Conservation (phyloP, 1,140 invertebrate genomes). For the Atta texana region DNA sequence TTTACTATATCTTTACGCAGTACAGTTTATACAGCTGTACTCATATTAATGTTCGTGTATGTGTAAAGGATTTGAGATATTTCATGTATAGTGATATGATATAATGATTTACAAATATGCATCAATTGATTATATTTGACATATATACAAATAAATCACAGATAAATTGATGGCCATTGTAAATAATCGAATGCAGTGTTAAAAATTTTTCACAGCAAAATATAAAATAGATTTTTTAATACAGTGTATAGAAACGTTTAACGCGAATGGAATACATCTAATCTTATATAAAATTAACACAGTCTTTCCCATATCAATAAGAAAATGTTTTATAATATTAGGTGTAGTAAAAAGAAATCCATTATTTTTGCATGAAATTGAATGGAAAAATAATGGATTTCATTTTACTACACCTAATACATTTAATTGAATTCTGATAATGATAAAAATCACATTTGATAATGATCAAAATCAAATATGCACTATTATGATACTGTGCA, state of each 20-base stretch:
- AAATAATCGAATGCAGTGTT: not conserved
- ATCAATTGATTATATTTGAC: not conserved
- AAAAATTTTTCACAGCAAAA: not conserved
- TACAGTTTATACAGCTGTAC: not conserved
- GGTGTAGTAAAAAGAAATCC: too few species aligned
- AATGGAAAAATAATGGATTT: too few species aligned
- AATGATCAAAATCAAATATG: conserved; percentile 3
- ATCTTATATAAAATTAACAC: conserved; percentile 7
- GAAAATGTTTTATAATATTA: not conserved
- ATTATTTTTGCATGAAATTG: too few species aligned
- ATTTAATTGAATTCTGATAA: conserved; percentile 26
- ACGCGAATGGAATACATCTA: not conserved
- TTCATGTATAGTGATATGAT: too few species aligned
- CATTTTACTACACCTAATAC: not conserved
- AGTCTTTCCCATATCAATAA: not conserved
- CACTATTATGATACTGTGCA: conserved; percentile 47
- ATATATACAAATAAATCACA: conserved; percentile 1
- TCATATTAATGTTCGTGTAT: conserved; percentile 1
- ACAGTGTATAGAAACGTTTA: conserved; percentile 37
- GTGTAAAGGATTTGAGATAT: not conserved
- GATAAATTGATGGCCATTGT: conserved; percentile 3
- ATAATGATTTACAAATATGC: too few species aligned
- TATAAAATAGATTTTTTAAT: not conserved
- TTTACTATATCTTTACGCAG: not conserved
- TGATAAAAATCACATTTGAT: not conserved